Conservation (phyloP, 2,888 invertebrate species). For the Saturnia japonica region DNA sequence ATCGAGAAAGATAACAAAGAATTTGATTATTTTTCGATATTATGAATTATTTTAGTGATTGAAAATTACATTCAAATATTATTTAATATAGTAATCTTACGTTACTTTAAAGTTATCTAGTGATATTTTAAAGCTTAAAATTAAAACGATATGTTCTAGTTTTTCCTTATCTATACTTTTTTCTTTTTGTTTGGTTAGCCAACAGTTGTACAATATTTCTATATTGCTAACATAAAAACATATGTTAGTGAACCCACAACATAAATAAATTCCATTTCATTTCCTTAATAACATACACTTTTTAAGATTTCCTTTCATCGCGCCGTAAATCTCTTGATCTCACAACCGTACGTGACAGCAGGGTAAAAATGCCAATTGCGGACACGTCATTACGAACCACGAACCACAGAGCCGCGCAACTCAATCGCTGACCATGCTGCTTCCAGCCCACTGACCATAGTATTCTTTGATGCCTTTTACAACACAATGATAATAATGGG, state of each 20-base stretch:
- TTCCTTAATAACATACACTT: not conserved
- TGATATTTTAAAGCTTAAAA: not conserved
- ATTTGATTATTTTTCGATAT: not conserved
- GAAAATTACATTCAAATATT: not conserved
- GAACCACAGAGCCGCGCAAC: slow-evolving; percentile 28
- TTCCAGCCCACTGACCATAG: slow-evolving; percentile 62
- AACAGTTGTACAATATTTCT: not conserved
- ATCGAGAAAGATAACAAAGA: not conserved
- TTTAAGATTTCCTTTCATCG: not conserved
- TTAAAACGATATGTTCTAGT: not conserved
- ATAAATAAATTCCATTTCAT: not conserved
- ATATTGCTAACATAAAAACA: not conserved
- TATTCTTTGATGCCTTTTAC: slow-evolving; percentile 58
- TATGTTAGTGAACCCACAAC: not conserved
- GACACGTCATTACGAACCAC: slow-evolving; percentile 55
- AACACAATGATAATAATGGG: slow-evolving; percentile 30
- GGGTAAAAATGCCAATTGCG: slow-evolving; percentile 71
- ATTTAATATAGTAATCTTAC: not conserved
- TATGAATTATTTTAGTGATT: not conserved
- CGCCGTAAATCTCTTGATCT: slow-evolving; percentile 42
- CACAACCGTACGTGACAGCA: slow-evolving; percentile 58
- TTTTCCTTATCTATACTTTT: not conserved
- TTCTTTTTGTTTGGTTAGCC: not conserved
- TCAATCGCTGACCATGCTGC: slow-evolving; percentile 59
- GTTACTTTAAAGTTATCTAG: not conserved